phyloP scores from a whole-genome alignment of 2,888 invertebrate species.

The Clistopyga incitator region DNA sequence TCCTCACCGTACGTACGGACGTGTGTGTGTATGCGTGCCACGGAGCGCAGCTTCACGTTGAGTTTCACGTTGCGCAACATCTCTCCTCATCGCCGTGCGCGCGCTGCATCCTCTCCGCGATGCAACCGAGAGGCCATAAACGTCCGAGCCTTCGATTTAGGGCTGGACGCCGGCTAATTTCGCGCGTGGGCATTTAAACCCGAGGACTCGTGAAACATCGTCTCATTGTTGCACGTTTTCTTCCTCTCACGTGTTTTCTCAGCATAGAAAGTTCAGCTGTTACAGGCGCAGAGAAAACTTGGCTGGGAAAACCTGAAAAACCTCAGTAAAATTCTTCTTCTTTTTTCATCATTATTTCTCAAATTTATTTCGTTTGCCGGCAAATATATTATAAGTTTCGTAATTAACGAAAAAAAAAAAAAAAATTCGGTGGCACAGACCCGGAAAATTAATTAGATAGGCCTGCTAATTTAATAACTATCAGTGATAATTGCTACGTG shows the following conservation, averaged over 20 bases:
- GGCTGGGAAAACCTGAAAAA: background rate
- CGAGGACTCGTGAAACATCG: conserved; percentile 38
- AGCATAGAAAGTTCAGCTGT: background rate
- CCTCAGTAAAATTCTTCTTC: no score
- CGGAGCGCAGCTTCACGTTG: conserved; percentile 35
- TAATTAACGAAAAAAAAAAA: background rate
- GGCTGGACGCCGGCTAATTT: conserved; percentile 65
- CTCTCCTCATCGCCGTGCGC: conserved; percentile 11
- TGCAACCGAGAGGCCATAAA: conserved; percentile 64
- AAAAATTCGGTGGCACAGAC: no score
- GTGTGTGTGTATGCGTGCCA: conserved; percentile 8
- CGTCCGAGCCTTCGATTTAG: conserved; percentile 65
- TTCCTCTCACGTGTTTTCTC: background rate
- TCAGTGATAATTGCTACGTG: no score
- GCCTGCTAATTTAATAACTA: no score
- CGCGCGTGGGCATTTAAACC: conserved; percentile 65
- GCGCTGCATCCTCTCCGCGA: conserved; percentile 43
- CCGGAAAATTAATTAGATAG: no score
- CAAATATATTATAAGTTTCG: no score
- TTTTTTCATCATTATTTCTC: background rate
- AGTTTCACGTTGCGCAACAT: conserved; percentile 49
- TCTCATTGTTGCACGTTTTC: conserved; percentile 54
- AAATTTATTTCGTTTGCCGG: no score
- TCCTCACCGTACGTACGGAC: background rate
- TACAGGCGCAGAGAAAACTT: background rate